Conservation (phyloP, 2,113 vertebrate species). For the Prinia subflava region DNA sequence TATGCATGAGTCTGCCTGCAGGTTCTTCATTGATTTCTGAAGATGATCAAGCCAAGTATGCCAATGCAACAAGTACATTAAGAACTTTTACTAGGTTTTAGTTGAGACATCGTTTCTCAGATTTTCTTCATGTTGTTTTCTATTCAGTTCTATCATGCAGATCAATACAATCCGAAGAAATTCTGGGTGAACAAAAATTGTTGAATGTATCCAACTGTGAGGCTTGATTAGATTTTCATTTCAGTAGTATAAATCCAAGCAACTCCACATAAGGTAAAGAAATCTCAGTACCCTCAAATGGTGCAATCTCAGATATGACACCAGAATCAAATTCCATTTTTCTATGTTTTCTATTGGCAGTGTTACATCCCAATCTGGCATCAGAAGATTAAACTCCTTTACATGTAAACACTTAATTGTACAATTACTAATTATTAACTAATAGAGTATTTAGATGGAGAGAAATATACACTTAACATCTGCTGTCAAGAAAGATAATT, state of each 20-base stretch:
- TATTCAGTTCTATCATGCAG: conserved; percentile 9
- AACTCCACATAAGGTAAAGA: not conserved
- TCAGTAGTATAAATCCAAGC: conserved; percentile 15
- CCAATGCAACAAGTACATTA: not conserved
- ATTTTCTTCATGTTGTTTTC: conserved; percentile 16
- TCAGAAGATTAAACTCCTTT: not conserved
- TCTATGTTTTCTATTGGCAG: not conserved
- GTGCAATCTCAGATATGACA: not conserved
- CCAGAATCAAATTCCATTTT: not conserved
- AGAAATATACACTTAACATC: not conserved
- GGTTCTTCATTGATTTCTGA: not conserved
- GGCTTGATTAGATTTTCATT: conserved; percentile 48
- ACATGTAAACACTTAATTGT: not conserved
- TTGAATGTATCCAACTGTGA: conserved; percentile 20
- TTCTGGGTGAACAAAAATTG: not conserved
- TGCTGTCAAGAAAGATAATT: not conserved
- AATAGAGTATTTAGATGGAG: not conserved
- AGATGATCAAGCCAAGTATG: not conserved
- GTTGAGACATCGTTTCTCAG: conserved; percentile 8
- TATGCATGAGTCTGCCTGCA: not conserved
- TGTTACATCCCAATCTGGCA: not conserved
- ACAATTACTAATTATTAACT: not conserved
- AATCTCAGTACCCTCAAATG: not conserved
- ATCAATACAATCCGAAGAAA: conserved; percentile 16
- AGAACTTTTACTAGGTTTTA: conserved; percentile 23